Evolutionary conservation across 1,140 invertebrate genomes (phyloP), one percentile per base, ranked within the genome.

Genomic region (Cherax destructor): DNA sequence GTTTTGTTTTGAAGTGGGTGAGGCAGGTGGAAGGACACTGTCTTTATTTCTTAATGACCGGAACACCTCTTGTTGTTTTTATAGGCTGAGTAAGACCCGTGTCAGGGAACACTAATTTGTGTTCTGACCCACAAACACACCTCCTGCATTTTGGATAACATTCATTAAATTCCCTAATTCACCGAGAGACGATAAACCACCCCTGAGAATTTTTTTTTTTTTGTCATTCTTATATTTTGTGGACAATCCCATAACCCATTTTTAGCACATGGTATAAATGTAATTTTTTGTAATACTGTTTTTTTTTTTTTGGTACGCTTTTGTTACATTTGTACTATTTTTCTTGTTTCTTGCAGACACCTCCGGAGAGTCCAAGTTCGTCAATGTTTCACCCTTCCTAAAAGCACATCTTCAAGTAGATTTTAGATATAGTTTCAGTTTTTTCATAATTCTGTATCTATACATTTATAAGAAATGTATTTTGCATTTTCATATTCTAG

Each of bases 401-500:
- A 83, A 69, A 83, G 81, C 1, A 74, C 30, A 61, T 83, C 81
- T 83, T 86, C 85, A 78, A 30, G 74, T 86, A 78, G 72, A 76
- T 78, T 74, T 30, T 30, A 30, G n/a, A 74, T 9, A 74, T 30
- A 30, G 56, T 65, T 79, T 47, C 41, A 11, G 47, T 59, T 30
- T 77, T 41, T 59, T 78, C 76, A 76, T 90, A 90, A 72, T 90
- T 52, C 74, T 91, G 83, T 85, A 85, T 91, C 83, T 91, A 91
- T 91, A 83, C 89, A 91, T 91, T 91, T 91, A 91, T 91, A 91
- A 85, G 69, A 74, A 85, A 74, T 85, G 72, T 91, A 91, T 91
- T 91, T 91, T 91, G 89, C 89, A 91, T 91, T 91, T 91, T 91
- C 89, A 91, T 91, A 91, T 84, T 65, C 81, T 91, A 91, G 89